phyloP scores from a whole-genome alignment of 2,888 invertebrate species.

The Dyspetes luteomarginatus region DNA sequence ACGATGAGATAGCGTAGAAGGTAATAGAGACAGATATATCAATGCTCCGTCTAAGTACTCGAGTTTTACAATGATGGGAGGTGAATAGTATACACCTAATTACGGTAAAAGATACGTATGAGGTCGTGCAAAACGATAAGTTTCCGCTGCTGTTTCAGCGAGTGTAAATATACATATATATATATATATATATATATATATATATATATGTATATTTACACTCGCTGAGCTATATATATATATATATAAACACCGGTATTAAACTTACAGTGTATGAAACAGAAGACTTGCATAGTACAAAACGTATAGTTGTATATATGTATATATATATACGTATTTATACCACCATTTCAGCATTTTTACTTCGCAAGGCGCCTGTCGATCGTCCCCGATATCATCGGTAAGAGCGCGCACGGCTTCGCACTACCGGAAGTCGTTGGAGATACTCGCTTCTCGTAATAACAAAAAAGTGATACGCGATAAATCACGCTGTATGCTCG shows the following conservation, averaged over 20 bases:
- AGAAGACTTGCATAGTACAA: neutral
- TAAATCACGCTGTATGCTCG: constrained; percentile 69
- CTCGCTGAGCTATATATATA: too few species aligned
- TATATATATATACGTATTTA: constrained; percentile 4
- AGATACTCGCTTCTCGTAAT: constrained; percentile 75
- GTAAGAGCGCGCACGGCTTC: constrained; percentile 63
- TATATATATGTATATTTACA: constrained; percentile 2
- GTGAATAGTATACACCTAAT: neutral
- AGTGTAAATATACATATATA: constrained; percentile 45
- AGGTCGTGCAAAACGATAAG: constrained; percentile 55
- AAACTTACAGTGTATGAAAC: neutral
- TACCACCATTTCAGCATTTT: constrained; percentile 79
- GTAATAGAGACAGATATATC: constrained; percentile 39
- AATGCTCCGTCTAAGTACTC: constrained; percentile 25
- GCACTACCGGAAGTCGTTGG: constrained; percentile 79
- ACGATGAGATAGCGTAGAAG: too few species aligned
- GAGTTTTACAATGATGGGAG: constrained; percentile 25
- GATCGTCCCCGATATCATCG: constrained; percentile 78
- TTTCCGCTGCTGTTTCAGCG: constrained; percentile 33
- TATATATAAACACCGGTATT: constrained; percentile 6
- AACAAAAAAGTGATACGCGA: constrained; percentile 76
- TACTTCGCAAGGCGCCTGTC: constrained; percentile 78
- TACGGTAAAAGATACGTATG: constrained; percentile 15
- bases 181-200: neutral
- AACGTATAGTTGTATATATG: neutral